Percentiles rank a stretch among this genome's conserved stretches.
These are phyloP conservation scores for Zoroaster sp. DNA, from an alignment of 53 echinoderm and acorn worm genomes.

Conservation along the genomic window DNA sequence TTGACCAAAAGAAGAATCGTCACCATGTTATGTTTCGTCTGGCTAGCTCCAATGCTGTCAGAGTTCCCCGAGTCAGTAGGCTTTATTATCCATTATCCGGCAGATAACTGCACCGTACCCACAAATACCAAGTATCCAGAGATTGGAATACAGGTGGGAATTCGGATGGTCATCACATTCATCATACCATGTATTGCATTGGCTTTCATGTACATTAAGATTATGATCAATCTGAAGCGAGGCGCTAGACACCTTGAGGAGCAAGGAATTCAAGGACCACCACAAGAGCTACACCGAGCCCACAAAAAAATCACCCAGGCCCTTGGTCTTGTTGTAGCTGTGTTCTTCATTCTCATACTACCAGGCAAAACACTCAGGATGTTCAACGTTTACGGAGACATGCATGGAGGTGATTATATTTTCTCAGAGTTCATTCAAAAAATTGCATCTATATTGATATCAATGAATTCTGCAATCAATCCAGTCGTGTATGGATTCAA, in stretches of 20 bases:
- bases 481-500: not conserved
- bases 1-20: not conserved
- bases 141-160: not conserved
- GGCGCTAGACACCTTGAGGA: not conserved
- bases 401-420: not conserved
- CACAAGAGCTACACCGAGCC: not conserved
- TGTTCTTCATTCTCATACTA: not conserved
- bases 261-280: not conserved
- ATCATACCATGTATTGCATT: not conserved
- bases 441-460: not conserved
- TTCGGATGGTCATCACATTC: not conserved
- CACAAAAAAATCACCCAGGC: not conserved
- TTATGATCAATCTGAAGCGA: not conserved
- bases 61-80: not conserved
- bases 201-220: not conserved
- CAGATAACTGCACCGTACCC: not conserved
- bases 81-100: not conserved
- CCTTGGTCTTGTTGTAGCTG: not conserved
- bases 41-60: not conserved
- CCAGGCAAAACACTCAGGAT: not conserved
- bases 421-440: not conserved
- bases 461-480: not conserved
- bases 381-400: not conserved
- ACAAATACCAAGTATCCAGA: not conserved
- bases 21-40: not conserved